These are phyloP conservation scores for Amphipyra tragopoginis DNA, from an alignment of 2,888 invertebrate species.

Conservation along the genomic window DNA sequence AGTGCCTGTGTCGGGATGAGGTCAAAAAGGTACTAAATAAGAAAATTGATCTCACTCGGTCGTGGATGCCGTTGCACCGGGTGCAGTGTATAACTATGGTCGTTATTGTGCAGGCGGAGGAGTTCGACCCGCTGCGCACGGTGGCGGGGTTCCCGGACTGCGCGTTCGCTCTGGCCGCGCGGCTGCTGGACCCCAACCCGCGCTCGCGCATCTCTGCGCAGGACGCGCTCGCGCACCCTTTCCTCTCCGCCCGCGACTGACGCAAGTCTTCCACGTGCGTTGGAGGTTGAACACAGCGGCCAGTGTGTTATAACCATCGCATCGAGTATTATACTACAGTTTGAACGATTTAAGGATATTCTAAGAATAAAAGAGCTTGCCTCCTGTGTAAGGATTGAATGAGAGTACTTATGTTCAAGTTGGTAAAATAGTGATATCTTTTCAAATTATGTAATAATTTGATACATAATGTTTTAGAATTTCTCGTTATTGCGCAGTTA, in stretches of 20 bases:
- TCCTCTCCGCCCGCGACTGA: slow-evolving; percentile 81
- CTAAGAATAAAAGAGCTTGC: neutral
- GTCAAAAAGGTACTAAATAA: slow-evolving; percentile 50
- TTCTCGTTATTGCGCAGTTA: neutral
- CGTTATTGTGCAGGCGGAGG: slow-evolving; percentile 60
- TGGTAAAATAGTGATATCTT: too few relatives aligned
- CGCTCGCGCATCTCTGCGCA: slow-evolving; percentile 92
- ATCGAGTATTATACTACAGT: neutral
- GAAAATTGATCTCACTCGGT: too few relatives aligned
- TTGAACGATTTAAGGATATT: neutral
- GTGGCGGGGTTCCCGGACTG: slow-evolving; percentile 91
- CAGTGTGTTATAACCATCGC: neutral
- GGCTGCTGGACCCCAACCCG: slow-evolving; percentile 95
- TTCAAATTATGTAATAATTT: too few relatives aligned
- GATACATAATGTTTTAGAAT: neutral
- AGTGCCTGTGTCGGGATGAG: slow-evolving; percentile 74
- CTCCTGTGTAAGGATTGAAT: neutral
- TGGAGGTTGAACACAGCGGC: too few relatives aligned
- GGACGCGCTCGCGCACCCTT: slow-evolving; percentile 94
- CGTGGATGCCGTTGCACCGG: too few relatives aligned
- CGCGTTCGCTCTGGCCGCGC: slow-evolving; percentile 93
- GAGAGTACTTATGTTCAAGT: neutral
- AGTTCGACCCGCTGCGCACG: slow-evolving; percentile 37
- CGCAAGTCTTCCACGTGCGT: neutral
- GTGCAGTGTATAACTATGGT: too few relatives aligned